Evolutionary conservation across 2,797 vertebrate species (phyloP), one percentile per base, ranked within the genome.

Genomic region (Tokudaia muenninki): DNA sequence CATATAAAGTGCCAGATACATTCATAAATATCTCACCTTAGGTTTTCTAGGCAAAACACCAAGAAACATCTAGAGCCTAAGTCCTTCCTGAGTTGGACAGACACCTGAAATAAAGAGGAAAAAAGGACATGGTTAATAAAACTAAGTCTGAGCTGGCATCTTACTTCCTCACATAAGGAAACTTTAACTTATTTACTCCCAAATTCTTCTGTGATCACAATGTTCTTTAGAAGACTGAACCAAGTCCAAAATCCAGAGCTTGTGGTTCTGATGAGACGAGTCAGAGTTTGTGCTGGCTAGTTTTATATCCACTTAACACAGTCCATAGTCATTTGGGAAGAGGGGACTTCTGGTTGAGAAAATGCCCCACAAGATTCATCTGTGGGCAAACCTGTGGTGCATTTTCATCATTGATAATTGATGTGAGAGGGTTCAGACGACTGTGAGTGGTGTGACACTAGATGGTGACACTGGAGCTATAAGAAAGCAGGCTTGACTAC

Each of bases 11-110:
- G 47, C 26, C 37, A 88, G 90, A 34, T 87, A 6, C 5, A 67
- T 67, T 65, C 10, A 92, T 67, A 75, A 92, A 77, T 63, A 82
- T 82, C 90, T 97, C 47, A 97, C 83, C 95, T 97, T 94, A 55
- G 41, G 57, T 57, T 87, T 96, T 94, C 94, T 11, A 92, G 57
- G 83, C 41, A 92, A 96, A 80, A 75, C 75, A 94, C 92, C 89
- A 90, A 92, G 67, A 97, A 95, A 78, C 57, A 65, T 91, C 92
- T 95, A 95, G 16, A 90, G 82, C 74, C 0, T 67, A 89, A 94
- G 55, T 80, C 79, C 75, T 88, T 80, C 79, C 75, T 88, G 91
- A 75, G 41, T 94, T 92, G 89, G 80, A 72, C 50, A 92, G 87
- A 95, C 14, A 96, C 41, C 97, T 97, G 74, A 88, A 96, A 57